Base-by-base conservation (phyloP, 1,140 invertebrate genomes). In the Drosophila dunni region DNA sequence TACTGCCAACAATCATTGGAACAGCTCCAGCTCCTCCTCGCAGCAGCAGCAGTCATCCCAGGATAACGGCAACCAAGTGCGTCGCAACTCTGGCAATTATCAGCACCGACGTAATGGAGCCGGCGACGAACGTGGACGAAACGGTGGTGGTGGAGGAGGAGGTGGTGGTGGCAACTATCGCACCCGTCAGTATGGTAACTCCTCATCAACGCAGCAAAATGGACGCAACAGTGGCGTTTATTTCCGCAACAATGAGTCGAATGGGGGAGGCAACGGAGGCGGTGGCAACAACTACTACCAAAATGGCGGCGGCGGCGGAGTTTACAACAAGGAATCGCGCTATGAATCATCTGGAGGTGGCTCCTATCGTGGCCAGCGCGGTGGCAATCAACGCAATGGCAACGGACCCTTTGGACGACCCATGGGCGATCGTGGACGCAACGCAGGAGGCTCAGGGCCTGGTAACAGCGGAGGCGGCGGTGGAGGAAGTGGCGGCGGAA, bases 201-300 rank as follows among this genome's bases (percentile, higher is more conserved):
- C 81, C 6, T 38, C 48, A 0, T 64, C 67, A 13, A 6, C 82
- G 3, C 89, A 84, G 40, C 89, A 89, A 45, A 91, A 90, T 50
- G 91, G 88, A 42, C 88, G 91, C 42, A 77, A 81, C 57, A 78
- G 79, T 40, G 76, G 81, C 5, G 85, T 92, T 1, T 92, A 92
- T 53, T 92, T 92, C 80, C 91, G 91, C 48, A 91, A 92, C 57
- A 92, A 92, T 54, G 91, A 92, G 58, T 69, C 84, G 38, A 91
- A 82, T 24, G 79, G 82, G 6, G 71, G 76, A 42, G 74, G 66
- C 5, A 53, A 73, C 11, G 74, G 79, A n/a, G 62, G 68, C 7
- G 68, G 34, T 3, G 44, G 57, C 6, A 69, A 65, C 50, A 62
- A 46, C 33, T 82, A 82, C 56, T 85, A 85, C 9, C 77, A 85